Evolutionary conservation across 2,113 vertebrate species (phyloP), one percentile per base, ranked within the genome.

Genomic region (Hiodon alosoides): DNA sequence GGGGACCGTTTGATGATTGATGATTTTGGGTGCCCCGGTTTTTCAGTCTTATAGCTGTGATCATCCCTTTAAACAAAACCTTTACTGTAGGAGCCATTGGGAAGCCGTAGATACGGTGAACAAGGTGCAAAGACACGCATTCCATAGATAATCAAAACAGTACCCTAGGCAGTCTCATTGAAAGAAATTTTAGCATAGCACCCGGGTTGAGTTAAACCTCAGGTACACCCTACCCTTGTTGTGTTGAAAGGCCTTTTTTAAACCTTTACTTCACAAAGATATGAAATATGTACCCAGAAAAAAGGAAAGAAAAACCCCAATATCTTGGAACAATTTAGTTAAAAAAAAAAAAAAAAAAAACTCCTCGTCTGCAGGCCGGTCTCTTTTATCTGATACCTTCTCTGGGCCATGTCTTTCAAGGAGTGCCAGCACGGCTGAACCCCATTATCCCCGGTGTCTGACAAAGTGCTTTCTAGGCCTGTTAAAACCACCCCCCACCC

Each of bases 401-500:
- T 57, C 69, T 73, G 65, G 74, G 75, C 72, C 67, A 69, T 75
- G 76, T 64, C 83, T 83, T 85, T 83, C 76, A 83, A 74, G 77
- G 72, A 5, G 14, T 78, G 83, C 83, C 83, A 85, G 74, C 70
- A 67, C 72, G 77, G 62, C 82, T 87, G 86, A 85, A 81, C 78
- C 81, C 58, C 76, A 82, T 90, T 87, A 83, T 78, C 69, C 76
- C 76, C 78, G 77, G 76, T 83, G 76, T 85, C 76, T 58, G 72
- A 65, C 71, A 7, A n/a, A 71, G 61, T 46, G 47, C 48, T 48
- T 65, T 62, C 10, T 79, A n/a, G 73, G 62, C 77, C 85, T 85
- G 86, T 86, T 86, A 86, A 87, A 87, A 86, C 84, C 83, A 73
- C 69, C 52, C 4, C 73, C 69, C 80, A 60, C 71, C 64, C 68